Conservation (phyloP, 2,797 vertebrate species). For the Pogoniulus pusillus region DNA sequence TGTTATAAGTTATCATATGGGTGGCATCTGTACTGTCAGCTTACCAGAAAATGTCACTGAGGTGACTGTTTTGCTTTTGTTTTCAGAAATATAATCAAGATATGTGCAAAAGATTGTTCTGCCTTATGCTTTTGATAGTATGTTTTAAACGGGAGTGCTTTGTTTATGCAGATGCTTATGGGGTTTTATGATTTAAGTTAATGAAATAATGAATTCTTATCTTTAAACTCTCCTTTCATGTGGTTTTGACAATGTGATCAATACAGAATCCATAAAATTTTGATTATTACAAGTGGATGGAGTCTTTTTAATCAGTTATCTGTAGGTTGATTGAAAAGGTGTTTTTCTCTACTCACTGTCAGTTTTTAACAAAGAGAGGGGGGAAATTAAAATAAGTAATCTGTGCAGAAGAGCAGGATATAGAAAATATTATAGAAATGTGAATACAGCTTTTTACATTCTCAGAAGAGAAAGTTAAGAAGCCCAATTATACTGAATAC, state of each 20-base stretch:
- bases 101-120: background rate
- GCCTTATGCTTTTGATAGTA: background rate
- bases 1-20: background rate
- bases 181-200: background rate
- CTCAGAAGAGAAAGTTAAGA: slow-evolving; percentile 10
- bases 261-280: background rate
- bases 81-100: background rate
- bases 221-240: background rate
- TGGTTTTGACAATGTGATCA: background rate
- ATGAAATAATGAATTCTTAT: background rate
- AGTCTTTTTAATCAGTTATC: slow-evolving; percentile 35
- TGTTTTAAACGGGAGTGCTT: background rate
- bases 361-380: too few species aligned
- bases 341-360: accelerated
- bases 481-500: background rate
- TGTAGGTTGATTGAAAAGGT: slow-evolving; percentile 27
- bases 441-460: background rate
- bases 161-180: background rate
- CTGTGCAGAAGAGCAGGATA: background rate
- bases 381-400: too few species aligned
- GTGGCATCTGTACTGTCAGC: background rate
- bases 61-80: background rate
- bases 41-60: background rate
- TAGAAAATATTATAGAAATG: background rate
- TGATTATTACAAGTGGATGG: background rate